Evolutionary conservation across 2,888 invertebrate genomes (phyloP), one percentile per base, ranked within the genome.

Genomic region (Spisula subtruncata): DNA sequence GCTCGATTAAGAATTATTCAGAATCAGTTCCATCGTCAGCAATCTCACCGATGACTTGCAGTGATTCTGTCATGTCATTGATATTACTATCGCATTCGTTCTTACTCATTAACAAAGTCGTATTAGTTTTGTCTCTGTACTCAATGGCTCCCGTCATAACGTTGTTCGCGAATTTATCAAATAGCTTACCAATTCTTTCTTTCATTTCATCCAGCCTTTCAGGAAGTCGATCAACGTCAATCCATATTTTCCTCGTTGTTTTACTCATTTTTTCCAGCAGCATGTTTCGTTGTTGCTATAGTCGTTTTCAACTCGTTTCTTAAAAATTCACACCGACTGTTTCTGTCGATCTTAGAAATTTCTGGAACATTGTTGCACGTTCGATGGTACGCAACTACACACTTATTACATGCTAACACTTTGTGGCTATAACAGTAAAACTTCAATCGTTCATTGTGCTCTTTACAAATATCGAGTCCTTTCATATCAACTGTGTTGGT

Each of bases 311-410:
- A 32, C 14, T 32, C 35, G 10, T 29, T 32, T 32, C 1, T 25
- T 80, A 80, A 18, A 16, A 1, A 12, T 20, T 18, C 46, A 4
- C 18, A 20, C 14, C 18, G 14, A 4, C 2, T 25, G 18, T 81
- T 51, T 5, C 14, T 12, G 25, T 46, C 25, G 12, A 81, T 81
- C 8, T 20, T 81, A 16, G 48, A 25, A 29, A 81, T 29, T 25
- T 81, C 81, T 81, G 48, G 48, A 0, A 81, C 81, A 25, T 32
- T 51, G 0, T 51, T n/a, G n/a, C 81, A 81, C 48, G 51, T 51
- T 51, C 81, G 4, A 29, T 81, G 81, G 25, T 4, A 8, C 0
- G 48, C 81, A 51, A 81, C 10, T 25, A 25, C 51, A n/a, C 81
- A 81, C 4, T 54, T 54, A n/a, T 54, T 81, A 54, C 81, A 81